Base-by-base conservation (phyloP, 2,888 invertebrate genomes). In the Chloroclysta siterata region DNA sequence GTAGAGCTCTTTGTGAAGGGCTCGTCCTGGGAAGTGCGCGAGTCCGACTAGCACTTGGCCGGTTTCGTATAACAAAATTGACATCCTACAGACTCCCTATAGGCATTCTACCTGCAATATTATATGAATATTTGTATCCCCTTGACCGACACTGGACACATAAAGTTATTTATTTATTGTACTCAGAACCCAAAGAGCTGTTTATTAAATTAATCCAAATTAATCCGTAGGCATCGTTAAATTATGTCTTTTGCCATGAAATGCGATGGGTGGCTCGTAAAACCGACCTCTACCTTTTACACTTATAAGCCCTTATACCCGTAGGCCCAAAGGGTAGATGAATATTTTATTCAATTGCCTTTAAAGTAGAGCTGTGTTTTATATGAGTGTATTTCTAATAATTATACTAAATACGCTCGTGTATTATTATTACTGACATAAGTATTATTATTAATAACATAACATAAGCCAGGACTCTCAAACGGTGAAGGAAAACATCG, bases 161-260 rank as follows among this genome's bases (percentile, higher is more conserved):
- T 46, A 46, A 28, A 48, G n/a, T n/a, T 48, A 28, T 48, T 48
- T 28, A 28, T 48, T 44, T 36, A 50, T 42, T 48, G 36, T 36
- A 29, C 47, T 22, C 15, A 15, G 36, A 13, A 58, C 10, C 5
- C 39, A 51, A 69, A 73, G 73, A 68, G 75, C 74, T 72, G 72
- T 86, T 87, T 85, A 89, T 88, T 85, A 85, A 88, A 85, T 86
- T 84, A 88, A 87, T 88, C 84, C 84, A 78, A 81, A 85, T 83
- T 81, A 85, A 85, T 84, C 83, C 83, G 75, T 57, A 65, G 68
- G 70, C 55, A 53, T 70, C 75, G 72, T 82, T 82, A 82, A 83
- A 84, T 77, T 15, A 76, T 74, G 77, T 78, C 69, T 79, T 81
- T 82, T 63, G 85, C 79, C 72, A 79, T 88, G 84, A 87, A 88